Conservation (phyloP, 2,113 vertebrate genomes). For the Megalops atlanticus region DNA sequence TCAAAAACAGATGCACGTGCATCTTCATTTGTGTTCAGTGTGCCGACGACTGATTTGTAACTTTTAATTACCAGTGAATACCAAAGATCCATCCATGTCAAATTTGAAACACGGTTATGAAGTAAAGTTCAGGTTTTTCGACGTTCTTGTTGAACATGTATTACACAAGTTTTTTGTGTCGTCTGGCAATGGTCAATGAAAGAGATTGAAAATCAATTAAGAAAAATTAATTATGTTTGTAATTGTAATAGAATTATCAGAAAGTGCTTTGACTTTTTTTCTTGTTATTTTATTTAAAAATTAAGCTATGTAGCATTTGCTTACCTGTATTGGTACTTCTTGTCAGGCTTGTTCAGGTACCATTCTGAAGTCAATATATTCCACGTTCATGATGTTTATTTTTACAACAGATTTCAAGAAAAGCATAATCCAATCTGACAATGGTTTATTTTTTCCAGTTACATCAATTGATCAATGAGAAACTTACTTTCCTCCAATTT, state of each 20-base stretch:
- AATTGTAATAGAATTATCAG: too few species aligned
- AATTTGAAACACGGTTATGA: too few species aligned
- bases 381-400: slow-evolving; percentile 31
- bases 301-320: background rate
- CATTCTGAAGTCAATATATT: slow-evolving; percentile 40
- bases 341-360: too few species aligned
- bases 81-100: too few species aligned
- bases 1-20: background rate
- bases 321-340: too few species aligned
- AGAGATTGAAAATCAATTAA: too few species aligned
- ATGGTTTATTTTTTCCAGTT: slow-evolving; percentile 39
- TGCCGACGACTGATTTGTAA: background rate
- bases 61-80: background rate
- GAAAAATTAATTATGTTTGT: too few species aligned
- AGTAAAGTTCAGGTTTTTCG: background rate
- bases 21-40: background rate
- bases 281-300: background rate
- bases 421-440: slow-evolving; percentile 32
- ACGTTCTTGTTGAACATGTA: too few species aligned
- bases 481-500: slow-evolving; percentile 32
- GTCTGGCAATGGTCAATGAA: too few species aligned
- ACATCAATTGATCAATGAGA: slow-evolving; percentile 42
- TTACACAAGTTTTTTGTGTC: background rate
- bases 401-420: slow-evolving; percentile 13
- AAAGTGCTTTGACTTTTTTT: too few species aligned